Percentiles rank a stretch among this genome's conserved stretches.
These are phyloP conservation scores for Herpetotheres cachinnans DNA, from an alignment of 2,113 vertebrate species.

Conservation along the genomic window DNA sequence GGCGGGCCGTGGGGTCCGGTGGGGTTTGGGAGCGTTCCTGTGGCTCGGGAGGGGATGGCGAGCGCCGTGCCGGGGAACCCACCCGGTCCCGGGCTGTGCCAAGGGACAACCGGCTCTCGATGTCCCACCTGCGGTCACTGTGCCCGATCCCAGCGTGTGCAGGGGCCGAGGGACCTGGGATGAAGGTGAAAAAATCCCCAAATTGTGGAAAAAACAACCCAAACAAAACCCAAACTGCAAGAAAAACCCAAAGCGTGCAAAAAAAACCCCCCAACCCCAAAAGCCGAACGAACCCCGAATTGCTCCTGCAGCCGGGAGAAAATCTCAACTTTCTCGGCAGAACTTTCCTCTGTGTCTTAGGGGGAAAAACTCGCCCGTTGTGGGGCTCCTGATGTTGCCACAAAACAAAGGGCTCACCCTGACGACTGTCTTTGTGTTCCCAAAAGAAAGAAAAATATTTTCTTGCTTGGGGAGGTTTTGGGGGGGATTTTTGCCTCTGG, in stretches of 20 bases:
- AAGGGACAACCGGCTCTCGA: accelerated
- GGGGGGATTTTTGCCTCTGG: accelerated
- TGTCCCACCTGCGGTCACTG: accelerated
- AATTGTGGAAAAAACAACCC: not conserved
- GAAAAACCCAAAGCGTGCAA: not conserved
- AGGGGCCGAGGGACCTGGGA: not conserved
- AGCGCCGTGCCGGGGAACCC: no score
- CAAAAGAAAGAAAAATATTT: not conserved
- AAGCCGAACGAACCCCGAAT: not conserved
- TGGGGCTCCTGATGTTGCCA: not conserved
- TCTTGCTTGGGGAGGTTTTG: not conserved
- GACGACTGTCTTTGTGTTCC: not conserved
- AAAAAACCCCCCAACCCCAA: not conserved
- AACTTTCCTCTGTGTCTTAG: not conserved
- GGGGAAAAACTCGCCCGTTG: accelerated
- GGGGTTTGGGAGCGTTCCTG: not conserved
- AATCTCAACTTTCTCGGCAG: not conserved
- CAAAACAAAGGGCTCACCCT: not conserved
- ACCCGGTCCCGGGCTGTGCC: not conserved
- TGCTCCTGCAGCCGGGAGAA: not conserved
- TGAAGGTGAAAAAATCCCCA: not conserved
- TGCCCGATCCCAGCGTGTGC: accelerated
- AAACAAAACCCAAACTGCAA: not conserved
- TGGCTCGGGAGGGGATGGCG: accelerated
- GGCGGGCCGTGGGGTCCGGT: accelerated